Percentiles rank a stretch among this genome's conserved stretches.
Conservation (phyloP, 2,888 invertebrate genomes). For the Tetranychus piercei region DNA sequence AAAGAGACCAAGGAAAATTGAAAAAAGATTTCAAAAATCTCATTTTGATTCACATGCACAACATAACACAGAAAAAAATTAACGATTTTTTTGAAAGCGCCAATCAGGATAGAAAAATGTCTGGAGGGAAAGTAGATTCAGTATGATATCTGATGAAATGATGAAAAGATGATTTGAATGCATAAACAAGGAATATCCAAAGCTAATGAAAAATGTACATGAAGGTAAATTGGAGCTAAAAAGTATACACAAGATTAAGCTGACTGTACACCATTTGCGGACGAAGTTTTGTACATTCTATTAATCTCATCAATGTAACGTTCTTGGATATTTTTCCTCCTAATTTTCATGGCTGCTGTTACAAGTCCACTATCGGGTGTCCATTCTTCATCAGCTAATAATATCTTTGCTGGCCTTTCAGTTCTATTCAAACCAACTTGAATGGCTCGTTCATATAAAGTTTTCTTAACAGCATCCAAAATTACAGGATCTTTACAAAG, state of each 20-base stretch:
- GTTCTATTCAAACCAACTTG: background rate
- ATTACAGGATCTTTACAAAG: conserved; percentile 23
- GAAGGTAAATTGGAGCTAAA: too few species aligned
- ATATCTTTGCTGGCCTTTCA: conserved; percentile 29
- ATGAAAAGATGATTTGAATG: too few species aligned
- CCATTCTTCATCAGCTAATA: conserved; percentile 37
- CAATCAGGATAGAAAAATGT: too few species aligned
- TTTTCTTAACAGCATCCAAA: conserved; percentile 4
- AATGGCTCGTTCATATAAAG: conserved; percentile 8
- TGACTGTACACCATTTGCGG: background rate
- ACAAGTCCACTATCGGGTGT: conserved; percentile 39
- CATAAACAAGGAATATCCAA: too few species aligned
- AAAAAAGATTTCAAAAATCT: too few species aligned
- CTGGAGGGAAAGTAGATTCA: too few species aligned
- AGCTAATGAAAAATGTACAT: too few species aligned
- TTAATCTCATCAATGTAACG: conserved; percentile 34
- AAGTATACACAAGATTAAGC: conserved; percentile 3
- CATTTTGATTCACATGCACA: too few species aligned
- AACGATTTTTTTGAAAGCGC: too few species aligned
- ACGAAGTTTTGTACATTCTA: conserved; percentile 31
- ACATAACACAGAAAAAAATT: too few species aligned
- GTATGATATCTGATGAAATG: too few species aligned
- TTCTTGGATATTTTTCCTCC: conserved; percentile 37
- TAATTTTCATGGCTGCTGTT: conserved; percentile 39
- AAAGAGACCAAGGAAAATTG: too few species aligned